phyloP scores from a whole-genome alignment of 1,140 invertebrate species.

The Pachyrhynchus sulphureomaculatus region DNA sequence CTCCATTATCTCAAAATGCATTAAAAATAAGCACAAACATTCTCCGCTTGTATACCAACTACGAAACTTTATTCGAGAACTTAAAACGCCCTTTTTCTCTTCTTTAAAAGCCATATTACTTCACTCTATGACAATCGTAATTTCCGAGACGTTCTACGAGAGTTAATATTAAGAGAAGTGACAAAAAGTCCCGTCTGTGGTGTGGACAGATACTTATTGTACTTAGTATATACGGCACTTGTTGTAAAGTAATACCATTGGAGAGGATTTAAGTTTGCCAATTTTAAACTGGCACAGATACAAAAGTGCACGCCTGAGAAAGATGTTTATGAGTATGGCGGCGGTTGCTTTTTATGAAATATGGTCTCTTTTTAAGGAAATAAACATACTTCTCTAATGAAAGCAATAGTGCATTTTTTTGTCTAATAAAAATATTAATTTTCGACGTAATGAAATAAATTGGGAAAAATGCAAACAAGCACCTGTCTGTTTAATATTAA shows the following conservation, averaged over 20 bases:
- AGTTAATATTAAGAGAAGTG: slow-evolving; percentile 40
- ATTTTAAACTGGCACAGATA: slow-evolving; percentile 23
- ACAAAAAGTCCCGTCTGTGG: slow-evolving; percentile 34
- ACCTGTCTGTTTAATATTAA: no score
- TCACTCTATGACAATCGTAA: slow-evolving; percentile 37
- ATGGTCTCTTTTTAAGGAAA: slow-evolving; percentile 2
- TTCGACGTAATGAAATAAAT: no score
- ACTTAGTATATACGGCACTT: slow-evolving; percentile 36
- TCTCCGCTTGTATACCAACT: slow-evolving; percentile 6
- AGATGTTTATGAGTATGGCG: slow-evolving; percentile 4
- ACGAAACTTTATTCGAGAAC: slow-evolving; percentile 5
- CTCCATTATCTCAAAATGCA: slow-evolving; percentile 10
- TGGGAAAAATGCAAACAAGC: no score
- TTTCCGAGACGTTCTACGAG: slow-evolving; percentile 31
- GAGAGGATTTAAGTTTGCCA: slow-evolving; percentile 24
- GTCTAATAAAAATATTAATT: no score
- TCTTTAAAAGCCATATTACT: slow-evolving; percentile 34
- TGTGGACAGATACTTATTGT: slow-evolving; percentile 34
- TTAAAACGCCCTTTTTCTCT: slow-evolving; percentile 11
- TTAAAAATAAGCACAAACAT: slow-evolving; percentile 16
- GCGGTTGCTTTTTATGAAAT: not conserved
- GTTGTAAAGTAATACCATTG: slow-evolving; percentile 29
- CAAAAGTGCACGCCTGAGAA: slow-evolving; percentile 16
- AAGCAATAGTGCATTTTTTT: no score
- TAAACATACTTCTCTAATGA: no score